A percentile compares a stretch with the other conserved stretches of the same genome.
These are phyloP conservation scores for Macroglossus sobrinus DNA, from an alignment of 2,113 vertebrate genomes.

Conservation along the genomic window DNA sequence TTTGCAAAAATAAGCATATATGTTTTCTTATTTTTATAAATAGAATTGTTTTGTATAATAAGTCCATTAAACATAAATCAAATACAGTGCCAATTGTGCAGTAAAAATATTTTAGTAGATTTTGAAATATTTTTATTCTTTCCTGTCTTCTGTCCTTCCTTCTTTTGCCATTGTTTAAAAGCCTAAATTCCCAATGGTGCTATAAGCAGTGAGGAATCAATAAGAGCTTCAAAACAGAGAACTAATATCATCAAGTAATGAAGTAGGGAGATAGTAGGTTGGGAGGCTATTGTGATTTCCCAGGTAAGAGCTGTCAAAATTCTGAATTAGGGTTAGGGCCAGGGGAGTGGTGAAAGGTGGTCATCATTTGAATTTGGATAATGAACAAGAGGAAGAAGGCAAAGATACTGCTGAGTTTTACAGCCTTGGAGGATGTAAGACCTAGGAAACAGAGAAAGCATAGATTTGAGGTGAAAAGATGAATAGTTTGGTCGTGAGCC, in stretches of 20 bases:
- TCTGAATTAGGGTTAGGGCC: not conserved
- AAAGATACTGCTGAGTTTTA: not conserved
- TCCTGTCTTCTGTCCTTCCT: not conserved
- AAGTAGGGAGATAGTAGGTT: not conserved
- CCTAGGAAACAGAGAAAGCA: not conserved
- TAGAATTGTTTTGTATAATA: not conserved
- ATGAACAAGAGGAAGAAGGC: not conserved
- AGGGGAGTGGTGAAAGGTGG: not conserved
- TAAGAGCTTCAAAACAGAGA: not conserved
- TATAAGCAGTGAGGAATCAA: not conserved
- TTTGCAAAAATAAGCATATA: not conserved
- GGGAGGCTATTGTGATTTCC: not conserved
- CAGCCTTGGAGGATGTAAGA: not conserved
- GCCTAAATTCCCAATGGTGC: not conserved
- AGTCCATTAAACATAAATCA: not conserved
- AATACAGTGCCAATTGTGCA: not conserved
- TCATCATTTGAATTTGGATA: not conserved
- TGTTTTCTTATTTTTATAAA: not conserved
- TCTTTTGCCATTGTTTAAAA: not conserved
- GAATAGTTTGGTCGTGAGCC: not conserved
- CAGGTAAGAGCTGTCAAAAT: not conserved
- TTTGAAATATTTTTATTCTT: not conserved
- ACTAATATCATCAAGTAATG: not conserved
- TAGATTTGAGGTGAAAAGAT: not conserved
- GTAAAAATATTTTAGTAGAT: not conserved